Conservation (phyloP, 2,888 invertebrate species). For the Zelleria hepariella region DNA sequence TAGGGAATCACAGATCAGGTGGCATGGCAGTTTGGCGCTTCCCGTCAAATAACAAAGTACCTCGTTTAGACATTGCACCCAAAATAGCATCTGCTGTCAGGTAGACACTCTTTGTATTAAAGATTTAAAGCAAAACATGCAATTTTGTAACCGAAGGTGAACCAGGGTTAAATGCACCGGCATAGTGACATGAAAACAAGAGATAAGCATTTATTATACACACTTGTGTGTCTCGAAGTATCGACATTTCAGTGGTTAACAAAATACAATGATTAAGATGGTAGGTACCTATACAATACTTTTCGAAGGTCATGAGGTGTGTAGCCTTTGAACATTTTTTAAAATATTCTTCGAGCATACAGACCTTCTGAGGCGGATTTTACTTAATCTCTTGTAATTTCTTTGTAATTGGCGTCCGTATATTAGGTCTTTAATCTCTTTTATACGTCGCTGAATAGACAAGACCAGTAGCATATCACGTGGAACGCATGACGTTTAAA, state of each 20-base stretch:
- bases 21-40: constrained; percentile 32
- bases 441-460: background rate
- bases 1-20: constrained; percentile 53
- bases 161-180: background rate
- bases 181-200: constrained; percentile 1
- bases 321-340: background rate
- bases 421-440: background rate
- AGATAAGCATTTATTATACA: background rate
- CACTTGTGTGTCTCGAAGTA: background rate
- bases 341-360: background rate
- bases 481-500: background rate
- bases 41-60: constrained; percentile 23
- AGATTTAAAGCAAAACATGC: background rate
- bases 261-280: background rate
- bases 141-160: constrained; percentile 1
- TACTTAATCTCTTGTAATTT: background rate
- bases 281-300: background rate
- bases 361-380: background rate
- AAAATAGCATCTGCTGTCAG: constrained; percentile 2
- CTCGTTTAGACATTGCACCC: background rate
- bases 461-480: background rate
- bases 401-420: background rate
- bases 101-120: background rate
- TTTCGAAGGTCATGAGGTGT: background rate
- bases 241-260: background rate